These are phyloP conservation scores for Pteromalus puparum DNA, from an alignment of 1,140 invertebrate species.

Conservation along the genomic window DNA sequence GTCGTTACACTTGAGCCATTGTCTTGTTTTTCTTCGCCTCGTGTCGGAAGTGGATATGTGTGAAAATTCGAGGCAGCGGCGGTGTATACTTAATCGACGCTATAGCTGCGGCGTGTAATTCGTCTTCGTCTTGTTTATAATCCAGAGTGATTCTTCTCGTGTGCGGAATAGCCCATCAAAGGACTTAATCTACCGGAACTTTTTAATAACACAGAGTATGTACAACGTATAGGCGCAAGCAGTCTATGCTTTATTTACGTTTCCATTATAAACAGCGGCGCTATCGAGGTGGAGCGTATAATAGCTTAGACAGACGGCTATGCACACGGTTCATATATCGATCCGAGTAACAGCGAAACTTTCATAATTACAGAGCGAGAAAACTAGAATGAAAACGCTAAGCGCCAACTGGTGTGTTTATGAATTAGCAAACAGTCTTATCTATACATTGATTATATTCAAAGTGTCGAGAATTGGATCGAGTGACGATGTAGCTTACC, in stretches of 20 bases:
- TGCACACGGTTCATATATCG: background rate
- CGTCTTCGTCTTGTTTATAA: background rate
- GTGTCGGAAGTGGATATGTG: background rate
- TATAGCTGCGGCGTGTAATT: background rate
- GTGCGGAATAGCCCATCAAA: background rate
- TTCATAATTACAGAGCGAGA: background rate
- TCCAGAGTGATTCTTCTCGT: background rate
- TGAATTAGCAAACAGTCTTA: too few species aligned
- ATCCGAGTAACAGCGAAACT: background rate
- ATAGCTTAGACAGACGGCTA: background rate
- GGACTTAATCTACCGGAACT: background rate
- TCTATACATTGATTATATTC: too few species aligned
- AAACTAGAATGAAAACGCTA: background rate
- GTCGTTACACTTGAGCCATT: conserved; percentile 20
- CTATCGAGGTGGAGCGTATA: background rate
- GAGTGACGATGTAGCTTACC: conserved; percentile 75
- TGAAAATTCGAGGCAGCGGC: background rate
- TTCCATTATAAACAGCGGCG: background rate
- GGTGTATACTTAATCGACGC: background rate
- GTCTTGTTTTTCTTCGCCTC: too few species aligned
- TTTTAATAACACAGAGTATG: background rate
- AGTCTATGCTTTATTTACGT: background rate
- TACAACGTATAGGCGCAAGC: background rate
- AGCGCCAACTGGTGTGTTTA: too few species aligned
- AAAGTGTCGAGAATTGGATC: too few species aligned